phyloP scores from a whole-genome alignment of 1,140 invertebrate genomes.

The Bombus sibiricus region DNA sequence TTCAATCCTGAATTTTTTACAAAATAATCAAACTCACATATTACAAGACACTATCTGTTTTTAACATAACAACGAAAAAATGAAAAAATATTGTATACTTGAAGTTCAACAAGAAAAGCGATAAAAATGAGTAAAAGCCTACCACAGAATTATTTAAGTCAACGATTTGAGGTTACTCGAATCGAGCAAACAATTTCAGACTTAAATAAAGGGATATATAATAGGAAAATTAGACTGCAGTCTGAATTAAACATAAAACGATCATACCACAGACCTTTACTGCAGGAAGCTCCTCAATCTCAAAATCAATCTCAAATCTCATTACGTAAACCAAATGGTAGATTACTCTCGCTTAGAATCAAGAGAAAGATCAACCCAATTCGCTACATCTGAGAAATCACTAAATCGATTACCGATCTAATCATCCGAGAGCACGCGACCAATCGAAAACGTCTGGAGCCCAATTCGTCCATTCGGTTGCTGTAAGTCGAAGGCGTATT shows the following conservation, averaged over 20 bases:
- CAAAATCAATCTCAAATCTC: conserved; percentile 2
- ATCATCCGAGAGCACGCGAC: conserved; percentile 35
- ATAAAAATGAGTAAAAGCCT: too few species aligned
- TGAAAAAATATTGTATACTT: too few species aligned
- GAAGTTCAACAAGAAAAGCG: too few species aligned
- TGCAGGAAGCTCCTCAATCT: not conserved
- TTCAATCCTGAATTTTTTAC: not conserved
- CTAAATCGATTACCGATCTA: conserved; percentile 16
- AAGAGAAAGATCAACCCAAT: not conserved
- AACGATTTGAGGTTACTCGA: not conserved
- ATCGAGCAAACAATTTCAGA: not conserved
- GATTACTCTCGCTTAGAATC: not conserved
- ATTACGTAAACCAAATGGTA: conserved; percentile 17
- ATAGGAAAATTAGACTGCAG: not conserved
- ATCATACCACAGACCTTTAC: not conserved
- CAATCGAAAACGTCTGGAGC: not conserved
- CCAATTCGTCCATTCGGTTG: not conserved
- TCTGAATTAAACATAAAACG: not conserved
- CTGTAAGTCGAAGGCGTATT: not conserved
- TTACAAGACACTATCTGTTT: too few species aligned
- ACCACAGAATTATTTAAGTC: too few species aligned
- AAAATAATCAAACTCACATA: not conserved
- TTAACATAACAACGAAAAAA: not conserved
- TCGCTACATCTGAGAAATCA: not conserved
- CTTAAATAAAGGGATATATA: not conserved